These are phyloP conservation scores for Fregetta grallaria DNA, from an alignment of 2,113 vertebrate genomes.

Conservation along the genomic window DNA sequence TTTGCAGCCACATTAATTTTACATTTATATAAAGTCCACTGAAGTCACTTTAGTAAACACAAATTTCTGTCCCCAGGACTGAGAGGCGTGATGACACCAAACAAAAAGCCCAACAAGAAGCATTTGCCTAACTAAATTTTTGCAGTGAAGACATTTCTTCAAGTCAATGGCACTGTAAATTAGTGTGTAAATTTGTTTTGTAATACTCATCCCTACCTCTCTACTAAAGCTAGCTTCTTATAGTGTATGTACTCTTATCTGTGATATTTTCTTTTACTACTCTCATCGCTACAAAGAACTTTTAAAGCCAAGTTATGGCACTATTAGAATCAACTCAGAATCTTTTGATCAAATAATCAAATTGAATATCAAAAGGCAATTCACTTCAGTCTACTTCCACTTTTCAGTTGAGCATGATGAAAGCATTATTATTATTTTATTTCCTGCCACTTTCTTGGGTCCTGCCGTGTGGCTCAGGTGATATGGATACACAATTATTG, in stretches of 20 bases:
- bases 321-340: not conserved
- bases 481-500: not conserved
- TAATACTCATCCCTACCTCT: not conserved
- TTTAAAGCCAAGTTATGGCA: not conserved
- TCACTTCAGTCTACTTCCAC: not conserved
- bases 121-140: not conserved
- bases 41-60: not conserved
- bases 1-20: not conserved
- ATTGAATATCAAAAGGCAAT: slow-evolving; percentile 59
- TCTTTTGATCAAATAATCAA: slow-evolving; percentile 59
- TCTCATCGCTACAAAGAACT: slow-evolving; percentile 12
- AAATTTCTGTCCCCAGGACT: not conserved
- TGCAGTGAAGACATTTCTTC: not conserved
- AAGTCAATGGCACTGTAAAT: not conserved
- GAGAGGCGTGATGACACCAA: not conserved
- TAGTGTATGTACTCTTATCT: slow-evolving; percentile 7
- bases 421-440: slow-evolving; percentile 54
- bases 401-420: slow-evolving; percentile 25
- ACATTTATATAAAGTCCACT: not conserved
- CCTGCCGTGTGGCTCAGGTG: not conserved
- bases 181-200: not conserved
- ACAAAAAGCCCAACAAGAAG: not conserved
- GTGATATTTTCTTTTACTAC: not conserved
- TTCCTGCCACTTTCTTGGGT: not conserved
- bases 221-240: not conserved